These are phyloP conservation scores for Bubo scandiacus DNA, from an alignment of 2,113 vertebrate genomes.

Conservation along the genomic window DNA sequence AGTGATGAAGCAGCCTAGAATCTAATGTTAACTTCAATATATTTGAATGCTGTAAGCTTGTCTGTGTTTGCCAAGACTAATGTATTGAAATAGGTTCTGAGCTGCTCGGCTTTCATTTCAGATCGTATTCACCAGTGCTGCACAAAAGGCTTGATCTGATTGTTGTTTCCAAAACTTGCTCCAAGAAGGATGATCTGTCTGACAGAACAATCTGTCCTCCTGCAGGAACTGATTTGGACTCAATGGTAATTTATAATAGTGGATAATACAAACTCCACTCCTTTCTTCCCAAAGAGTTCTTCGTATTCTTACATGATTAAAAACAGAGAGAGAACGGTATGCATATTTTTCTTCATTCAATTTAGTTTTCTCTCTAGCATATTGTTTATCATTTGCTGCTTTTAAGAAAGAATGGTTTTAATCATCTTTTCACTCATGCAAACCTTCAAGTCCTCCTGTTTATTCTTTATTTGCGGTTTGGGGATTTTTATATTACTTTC, in stretches of 20 bases:
- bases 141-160: background rate
- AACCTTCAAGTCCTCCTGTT: background rate
- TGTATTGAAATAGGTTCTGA: background rate
- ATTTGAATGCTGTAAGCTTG: fast-evolving
- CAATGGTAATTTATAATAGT: background rate
- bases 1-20: background rate
- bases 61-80: background rate
- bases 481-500: background rate
- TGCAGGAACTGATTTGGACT: background rate
- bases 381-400: background rate
- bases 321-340: background rate
- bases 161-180: background rate
- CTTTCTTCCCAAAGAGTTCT: background rate
- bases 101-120: background rate
- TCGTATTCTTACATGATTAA: background rate
- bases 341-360: background rate
- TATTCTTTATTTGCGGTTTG: background rate
- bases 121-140: background rate
- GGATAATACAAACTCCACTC: background rate
- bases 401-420: background rate
- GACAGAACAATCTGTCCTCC: background rate
- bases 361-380: background rate
- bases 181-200: background rate
- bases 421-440: background rate
- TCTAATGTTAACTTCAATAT: background rate